Conservation (phyloP, 2,797 vertebrate genomes). For the Pogoniulus pusillus region DNA sequence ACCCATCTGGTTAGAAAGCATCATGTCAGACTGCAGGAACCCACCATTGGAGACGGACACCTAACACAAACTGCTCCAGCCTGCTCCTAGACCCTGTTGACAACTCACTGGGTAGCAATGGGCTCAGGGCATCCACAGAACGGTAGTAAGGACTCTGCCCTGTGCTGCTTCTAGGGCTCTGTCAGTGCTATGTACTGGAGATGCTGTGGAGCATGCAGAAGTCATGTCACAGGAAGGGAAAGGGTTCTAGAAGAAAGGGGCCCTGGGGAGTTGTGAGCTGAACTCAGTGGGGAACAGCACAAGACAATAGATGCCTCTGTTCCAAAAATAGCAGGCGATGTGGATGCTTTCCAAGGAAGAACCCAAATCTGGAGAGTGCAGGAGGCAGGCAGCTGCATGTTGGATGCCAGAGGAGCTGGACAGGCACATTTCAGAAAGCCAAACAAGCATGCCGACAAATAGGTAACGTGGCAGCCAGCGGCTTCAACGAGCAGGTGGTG, state of each 20-base stretch:
- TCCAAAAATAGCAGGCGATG: constrained; percentile 29
- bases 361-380: background rate
- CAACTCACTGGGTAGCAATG: fast-evolving
- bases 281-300: background rate
- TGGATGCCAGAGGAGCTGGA: background rate
- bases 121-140: background rate
- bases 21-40: fast-evolving
- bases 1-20: background rate
- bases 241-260: background rate
- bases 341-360: constrained; percentile 35
- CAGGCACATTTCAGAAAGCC: background rate
- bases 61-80: background rate
- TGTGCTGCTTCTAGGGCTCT: background rate
- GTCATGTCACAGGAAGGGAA: background rate
- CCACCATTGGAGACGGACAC: background rate
- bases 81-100: background rate
- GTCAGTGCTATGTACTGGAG: background rate
- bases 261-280: background rate
- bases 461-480: background rate
- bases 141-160: background rate
- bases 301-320: constrained; percentile 2
- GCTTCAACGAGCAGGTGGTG: constrained; percentile 2
- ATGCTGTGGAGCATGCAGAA: background rate
- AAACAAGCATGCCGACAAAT: background rate
- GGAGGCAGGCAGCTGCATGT: background rate